Evolutionary conservation across 2,797 vertebrate genomes (phyloP).

Genomic region (Limosa lapponica): DNA sequence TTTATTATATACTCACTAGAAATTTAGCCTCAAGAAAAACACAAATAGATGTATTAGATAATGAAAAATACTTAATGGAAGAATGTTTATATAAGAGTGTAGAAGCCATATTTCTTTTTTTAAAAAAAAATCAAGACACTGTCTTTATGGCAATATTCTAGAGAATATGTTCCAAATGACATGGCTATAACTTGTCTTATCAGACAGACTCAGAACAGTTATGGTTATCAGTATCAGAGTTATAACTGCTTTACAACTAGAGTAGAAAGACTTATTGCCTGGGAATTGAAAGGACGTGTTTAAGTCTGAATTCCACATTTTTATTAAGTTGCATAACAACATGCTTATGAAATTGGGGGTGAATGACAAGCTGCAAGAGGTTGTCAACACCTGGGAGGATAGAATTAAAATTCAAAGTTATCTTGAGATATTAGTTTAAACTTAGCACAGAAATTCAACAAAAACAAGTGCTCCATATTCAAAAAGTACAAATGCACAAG

Average conservation of each 20-base stretch:
- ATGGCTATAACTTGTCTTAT: neutral
- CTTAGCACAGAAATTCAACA: neutral
- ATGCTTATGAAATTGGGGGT: neutral
- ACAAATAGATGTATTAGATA: neutral
- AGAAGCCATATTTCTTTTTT: neutral
- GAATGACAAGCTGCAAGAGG: neutral
- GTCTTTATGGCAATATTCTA: neutral
- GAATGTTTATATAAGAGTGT: neutral
- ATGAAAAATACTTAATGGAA: neutral
- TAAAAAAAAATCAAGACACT: neutral
- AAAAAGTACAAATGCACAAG: neutral
- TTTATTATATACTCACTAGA: neutral
- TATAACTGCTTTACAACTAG: neutral
- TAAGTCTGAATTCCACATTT: neutral
- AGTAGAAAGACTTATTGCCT: neutral
- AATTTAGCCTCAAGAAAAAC: neutral
- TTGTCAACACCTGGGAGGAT: neutral
- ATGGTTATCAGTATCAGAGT: neutral
- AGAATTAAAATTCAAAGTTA: neutral
- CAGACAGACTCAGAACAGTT: neutral
- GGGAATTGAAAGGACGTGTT: neutral
- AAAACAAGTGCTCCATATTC: neutral
- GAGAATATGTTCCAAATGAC: neutral
- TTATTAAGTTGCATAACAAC: neutral
- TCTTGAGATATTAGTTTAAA: neutral